phyloP scores from a whole-genome alignment of 2,113 vertebrate species.

The Gadus macrocephalus region DNA sequence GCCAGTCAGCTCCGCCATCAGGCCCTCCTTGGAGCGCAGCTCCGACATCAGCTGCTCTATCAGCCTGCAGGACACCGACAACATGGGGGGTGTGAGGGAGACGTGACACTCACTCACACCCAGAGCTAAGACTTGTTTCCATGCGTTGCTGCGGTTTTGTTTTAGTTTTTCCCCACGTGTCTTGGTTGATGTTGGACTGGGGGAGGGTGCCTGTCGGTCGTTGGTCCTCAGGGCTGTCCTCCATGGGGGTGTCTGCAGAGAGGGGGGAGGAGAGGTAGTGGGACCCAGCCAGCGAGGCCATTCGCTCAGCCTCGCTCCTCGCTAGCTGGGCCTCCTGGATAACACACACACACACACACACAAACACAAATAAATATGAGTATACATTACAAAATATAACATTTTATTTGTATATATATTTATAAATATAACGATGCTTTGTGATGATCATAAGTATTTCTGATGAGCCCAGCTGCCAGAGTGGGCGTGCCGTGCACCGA shows the following conservation, averaged over 20 bases:
- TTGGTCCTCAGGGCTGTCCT: slow-evolving; percentile 67
- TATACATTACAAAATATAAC: not conserved
- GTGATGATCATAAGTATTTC: not conserved
- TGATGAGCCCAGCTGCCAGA: too few relatives aligned
- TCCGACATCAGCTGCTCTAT: slow-evolving; percentile 79
- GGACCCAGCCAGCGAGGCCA: slow-evolving; percentile 75
- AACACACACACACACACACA: not conserved
- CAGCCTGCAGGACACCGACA: slow-evolving; percentile 57
- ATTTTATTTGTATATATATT: not conserved
- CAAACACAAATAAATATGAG: too few relatives aligned
- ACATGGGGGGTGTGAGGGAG: not conserved
- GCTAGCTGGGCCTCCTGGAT: slow-evolving; percentile 85
- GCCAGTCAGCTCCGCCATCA: slow-evolving; percentile 69
- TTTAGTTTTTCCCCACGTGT: slow-evolving; percentile 67
- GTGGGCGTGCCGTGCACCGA: slow-evolving; percentile 32
- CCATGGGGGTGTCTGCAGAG: slow-evolving; percentile 76
- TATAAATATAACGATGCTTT: too few relatives aligned
- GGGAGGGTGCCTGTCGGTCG: slow-evolving; percentile 32
- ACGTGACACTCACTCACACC: not conserved
- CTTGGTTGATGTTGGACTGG: slow-evolving; percentile 63
- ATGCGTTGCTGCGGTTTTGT: not conserved
- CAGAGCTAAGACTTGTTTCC: too few relatives aligned
- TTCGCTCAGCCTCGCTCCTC: slow-evolving; percentile 75
- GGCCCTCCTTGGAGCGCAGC: slow-evolving; percentile 72
- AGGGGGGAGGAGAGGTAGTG: slow-evolving; percentile 73